These are phyloP conservation scores for Bucco capensis DNA, from an alignment of 2,113 vertebrate genomes.

Conservation along the genomic window DNA sequence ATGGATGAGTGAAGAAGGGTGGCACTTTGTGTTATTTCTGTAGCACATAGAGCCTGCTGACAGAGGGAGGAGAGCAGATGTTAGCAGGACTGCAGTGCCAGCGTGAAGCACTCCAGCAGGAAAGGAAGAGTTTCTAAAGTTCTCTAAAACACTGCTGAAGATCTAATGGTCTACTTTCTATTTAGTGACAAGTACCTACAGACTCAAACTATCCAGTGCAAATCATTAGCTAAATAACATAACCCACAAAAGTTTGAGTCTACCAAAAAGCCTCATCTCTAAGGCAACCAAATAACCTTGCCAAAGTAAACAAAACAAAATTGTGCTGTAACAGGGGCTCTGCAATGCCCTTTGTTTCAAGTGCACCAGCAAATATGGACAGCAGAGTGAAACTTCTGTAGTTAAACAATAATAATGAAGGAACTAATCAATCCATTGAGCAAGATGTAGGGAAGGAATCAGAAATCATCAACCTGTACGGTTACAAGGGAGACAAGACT, in stretches of 20 bases:
- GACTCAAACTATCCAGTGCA: too few relatives aligned
- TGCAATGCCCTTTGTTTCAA: background rate
- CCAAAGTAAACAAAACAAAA: background rate
- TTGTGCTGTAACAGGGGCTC: background rate
- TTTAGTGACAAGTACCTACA: background rate
- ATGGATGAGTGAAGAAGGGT: slow-evolving; percentile 17
- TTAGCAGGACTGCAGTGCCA: slow-evolving; percentile 17
- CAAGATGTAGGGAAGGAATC: background rate
- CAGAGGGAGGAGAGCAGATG: slow-evolving; percentile 57
- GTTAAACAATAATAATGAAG: background rate
- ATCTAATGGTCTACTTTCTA: background rate
- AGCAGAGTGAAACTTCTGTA: background rate
- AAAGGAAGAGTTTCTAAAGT: slow-evolving; percentile 1
- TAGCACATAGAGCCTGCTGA: slow-evolving; percentile 6
- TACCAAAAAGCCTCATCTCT: background rate
- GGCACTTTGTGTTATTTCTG: slow-evolving; percentile 49
- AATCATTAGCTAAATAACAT: slow-evolving; percentile 25
- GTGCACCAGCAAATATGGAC: background rate
- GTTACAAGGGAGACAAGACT: background rate
- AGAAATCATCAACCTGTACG: background rate
- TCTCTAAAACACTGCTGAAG: background rate
- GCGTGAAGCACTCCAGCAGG: background rate
- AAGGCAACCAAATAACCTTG: background rate
- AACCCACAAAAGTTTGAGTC: background rate
- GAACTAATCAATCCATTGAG: background rate